phyloP scores from a whole-genome alignment of 2,888 invertebrate species.

The Melanotus villosus region DNA sequence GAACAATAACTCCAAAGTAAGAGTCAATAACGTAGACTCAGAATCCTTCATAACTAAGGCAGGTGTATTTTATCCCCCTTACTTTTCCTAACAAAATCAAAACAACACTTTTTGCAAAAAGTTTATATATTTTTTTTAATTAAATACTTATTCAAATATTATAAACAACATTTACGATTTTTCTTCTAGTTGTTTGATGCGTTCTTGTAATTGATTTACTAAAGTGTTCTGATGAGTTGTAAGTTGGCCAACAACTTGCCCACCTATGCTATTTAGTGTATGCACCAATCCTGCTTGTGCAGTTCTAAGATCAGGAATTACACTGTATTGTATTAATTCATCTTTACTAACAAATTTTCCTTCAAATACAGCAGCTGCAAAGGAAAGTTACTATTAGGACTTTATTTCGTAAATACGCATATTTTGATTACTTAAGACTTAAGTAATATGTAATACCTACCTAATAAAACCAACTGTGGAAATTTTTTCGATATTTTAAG shows the following conservation, averaged over 20 bases:
- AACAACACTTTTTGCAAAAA: too few species aligned
- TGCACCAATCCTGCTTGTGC: slow-evolving; percentile 80
- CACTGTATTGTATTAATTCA: slow-evolving; percentile 78
- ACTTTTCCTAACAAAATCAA: too few species aligned
- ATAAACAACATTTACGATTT: neutral
- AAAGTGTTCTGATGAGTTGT: slow-evolving; percentile 79
- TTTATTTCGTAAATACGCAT: neutral
- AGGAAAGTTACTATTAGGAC: neutral
- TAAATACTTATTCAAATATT: too few species aligned
- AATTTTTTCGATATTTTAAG: slow-evolving; percentile 79
- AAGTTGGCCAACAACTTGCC: slow-evolving; percentile 76
- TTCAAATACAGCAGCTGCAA: slow-evolving; percentile 84
- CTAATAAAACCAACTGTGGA: slow-evolving; percentile 80
- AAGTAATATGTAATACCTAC: too few species aligned
- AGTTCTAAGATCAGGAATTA: slow-evolving; percentile 76
- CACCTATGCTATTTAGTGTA: slow-evolving; percentile 77
- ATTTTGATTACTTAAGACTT: too few species aligned
- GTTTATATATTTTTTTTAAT: too few species aligned
- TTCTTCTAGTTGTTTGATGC: slow-evolving; percentile 66
- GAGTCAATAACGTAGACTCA: too few species aligned
- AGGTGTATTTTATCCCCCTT: too few species aligned
- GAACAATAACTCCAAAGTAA: too few species aligned
- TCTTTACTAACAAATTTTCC: slow-evolving; percentile 78
- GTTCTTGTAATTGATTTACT: slow-evolving; percentile 77
- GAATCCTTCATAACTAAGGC: too few species aligned